phyloP scores from a whole-genome alignment of 2,113 vertebrate genomes.

The Notarius lentiginosus region DNA sequence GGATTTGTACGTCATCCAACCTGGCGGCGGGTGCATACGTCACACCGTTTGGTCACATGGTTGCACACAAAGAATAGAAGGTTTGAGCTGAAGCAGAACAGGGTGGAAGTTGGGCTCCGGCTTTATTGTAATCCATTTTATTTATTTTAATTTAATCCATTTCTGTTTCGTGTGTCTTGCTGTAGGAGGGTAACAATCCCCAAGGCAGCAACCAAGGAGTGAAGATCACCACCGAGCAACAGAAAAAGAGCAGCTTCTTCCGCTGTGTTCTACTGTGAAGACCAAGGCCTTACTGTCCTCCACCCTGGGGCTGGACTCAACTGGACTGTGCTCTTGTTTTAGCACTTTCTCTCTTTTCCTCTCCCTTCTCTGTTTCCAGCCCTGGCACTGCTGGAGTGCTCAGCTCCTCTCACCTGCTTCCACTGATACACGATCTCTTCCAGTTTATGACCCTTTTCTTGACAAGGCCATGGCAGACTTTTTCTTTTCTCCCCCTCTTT shows the following conservation, averaged over 20 bases:
- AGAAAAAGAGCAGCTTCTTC: conserved; percentile 96
- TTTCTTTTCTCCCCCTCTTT: neutral
- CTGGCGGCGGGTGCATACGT: no score
- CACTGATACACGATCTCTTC: conserved; percentile 62
- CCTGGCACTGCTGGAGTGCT: conserved; percentile 49
- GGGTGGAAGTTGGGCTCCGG: neutral
- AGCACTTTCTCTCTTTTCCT: conserved; percentile 59
- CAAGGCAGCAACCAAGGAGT: conserved; percentile 90
- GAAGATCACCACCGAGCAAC: conserved; percentile 90
- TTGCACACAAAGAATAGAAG: neutral
- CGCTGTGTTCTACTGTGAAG: conserved; percentile 91
- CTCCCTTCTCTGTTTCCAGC: conserved; percentile 38
- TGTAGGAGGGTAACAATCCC: conserved; percentile 88
- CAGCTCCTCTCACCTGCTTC: conserved; percentile 59
- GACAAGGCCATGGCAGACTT: neutral
- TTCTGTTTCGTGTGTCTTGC: conserved; percentile 17
- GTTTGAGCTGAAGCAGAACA: neutral
- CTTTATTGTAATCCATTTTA: conserved; percentile 9
- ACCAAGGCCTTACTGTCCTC: conserved; percentile 70
- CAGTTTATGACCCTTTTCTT: conserved; percentile 40
- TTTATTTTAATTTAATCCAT: neutral
- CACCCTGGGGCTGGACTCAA: conserved; percentile 63
- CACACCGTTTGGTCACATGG: no score
- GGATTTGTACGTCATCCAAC: no score
- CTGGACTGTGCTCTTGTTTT: conserved; percentile 81